Evolutionary conservation across 2,797 vertebrate species (phyloP).

Genomic region (Sandelia bainsii): DNA sequence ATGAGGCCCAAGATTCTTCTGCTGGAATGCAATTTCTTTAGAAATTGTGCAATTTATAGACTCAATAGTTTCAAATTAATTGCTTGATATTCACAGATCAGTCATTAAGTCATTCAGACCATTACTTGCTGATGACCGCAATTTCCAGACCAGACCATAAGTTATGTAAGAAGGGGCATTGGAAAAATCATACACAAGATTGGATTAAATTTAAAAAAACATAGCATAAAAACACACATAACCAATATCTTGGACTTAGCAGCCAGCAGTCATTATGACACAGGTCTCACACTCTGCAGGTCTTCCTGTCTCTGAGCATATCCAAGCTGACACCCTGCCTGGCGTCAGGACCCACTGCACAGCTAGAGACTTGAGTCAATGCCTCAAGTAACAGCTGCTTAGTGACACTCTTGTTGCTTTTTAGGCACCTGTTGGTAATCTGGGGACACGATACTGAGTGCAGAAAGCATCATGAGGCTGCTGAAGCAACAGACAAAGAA

Average conservation of each 20-base stretch:
- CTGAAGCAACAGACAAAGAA: conserved; percentile 18
- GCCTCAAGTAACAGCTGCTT: conserved; percentile 19
- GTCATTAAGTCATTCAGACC: conserved; percentile 43
- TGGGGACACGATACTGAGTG: conserved; percentile 4
- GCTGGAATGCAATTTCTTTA: background rate
- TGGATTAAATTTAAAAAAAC: no score
- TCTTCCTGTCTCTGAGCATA: conserved; percentile 8
- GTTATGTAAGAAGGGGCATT: conserved; percentile 26
- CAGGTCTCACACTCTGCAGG: conserved; percentile 12
- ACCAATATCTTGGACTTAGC: conserved; percentile 9
- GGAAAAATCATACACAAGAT: conserved; percentile 5
- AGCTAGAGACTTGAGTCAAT: conserved; percentile 14
- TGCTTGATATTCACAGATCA: conserved; percentile 38
- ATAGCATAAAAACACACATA: conserved; percentile 26
- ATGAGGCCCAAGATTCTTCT: no score
- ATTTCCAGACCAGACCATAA: conserved; percentile 29
- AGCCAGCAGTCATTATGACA: conserved; percentile 1
- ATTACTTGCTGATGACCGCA: conserved; percentile 47
- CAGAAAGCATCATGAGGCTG: conserved; percentile 1
- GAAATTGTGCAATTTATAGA: conserved; percentile 42
- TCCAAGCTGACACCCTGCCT: conserved; percentile 3
- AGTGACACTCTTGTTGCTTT: conserved; percentile 18
- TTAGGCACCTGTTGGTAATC: conserved; percentile 27
- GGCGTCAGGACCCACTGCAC: conserved; percentile 12
- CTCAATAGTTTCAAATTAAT: conserved; percentile 42